Conservation (phyloP, 37 sponge, comb jelly and placozoan genomes). For the Trichoplax adhaerens region DNA sequence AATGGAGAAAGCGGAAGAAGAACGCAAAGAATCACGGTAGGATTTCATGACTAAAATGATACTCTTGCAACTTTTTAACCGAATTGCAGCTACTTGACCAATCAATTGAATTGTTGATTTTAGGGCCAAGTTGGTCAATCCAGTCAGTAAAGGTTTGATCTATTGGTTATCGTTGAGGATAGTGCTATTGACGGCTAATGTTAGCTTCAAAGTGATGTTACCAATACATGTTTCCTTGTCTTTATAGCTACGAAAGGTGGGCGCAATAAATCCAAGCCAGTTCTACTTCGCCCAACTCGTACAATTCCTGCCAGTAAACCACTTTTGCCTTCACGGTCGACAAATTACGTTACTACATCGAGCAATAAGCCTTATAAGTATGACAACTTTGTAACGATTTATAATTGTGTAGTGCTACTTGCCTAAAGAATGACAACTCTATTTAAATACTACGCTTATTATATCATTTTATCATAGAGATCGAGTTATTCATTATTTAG, state of each 20-base stretch:
- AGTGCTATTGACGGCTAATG: too few relatives aligned
- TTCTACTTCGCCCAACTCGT: too few relatives aligned
- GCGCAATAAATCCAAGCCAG: too few relatives aligned
- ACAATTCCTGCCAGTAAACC: not conserved
- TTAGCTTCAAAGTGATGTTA: too few relatives aligned
- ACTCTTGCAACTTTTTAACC: not conserved
- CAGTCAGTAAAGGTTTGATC: not conserved
- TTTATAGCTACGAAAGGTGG: too few relatives aligned
- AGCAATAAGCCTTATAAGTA: not conserved
- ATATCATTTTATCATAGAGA: conserved; percentile 15
- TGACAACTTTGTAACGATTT: too few relatives aligned
- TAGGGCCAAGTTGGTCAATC: not conserved
- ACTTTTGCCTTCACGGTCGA: not conserved
- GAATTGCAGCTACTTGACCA: not conserved
- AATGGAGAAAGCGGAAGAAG: conserved; percentile 31
- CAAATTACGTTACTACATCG: conserved; percentile 4
- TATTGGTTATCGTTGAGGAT: too few relatives aligned
- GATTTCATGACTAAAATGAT: not conserved
- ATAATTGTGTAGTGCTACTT: not conserved
- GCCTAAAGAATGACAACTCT: too few relatives aligned
- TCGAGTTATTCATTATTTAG: conserved; percentile 36
- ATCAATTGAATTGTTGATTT: not conserved
- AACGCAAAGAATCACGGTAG: conserved; percentile 34
- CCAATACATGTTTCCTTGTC: too few relatives aligned
- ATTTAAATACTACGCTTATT: not conserved